Percentiles rank a stretch among this genome's conserved stretches.
phyloP scores from a whole-genome alignment of 2,797 vertebrate species.

The Siniperca obscura region DNA sequence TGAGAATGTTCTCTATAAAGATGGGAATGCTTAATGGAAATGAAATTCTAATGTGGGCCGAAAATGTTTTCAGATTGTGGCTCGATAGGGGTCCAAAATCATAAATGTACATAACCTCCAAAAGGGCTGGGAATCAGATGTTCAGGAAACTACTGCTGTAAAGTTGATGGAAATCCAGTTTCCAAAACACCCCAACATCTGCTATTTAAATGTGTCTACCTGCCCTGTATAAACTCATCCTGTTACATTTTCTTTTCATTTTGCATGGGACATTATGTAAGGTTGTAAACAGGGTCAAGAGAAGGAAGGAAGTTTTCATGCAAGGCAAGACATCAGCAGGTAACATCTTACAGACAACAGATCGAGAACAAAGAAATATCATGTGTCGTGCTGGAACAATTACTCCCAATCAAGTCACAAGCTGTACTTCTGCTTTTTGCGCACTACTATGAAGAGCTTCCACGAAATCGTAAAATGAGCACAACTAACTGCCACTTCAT shows the following conservation, averaged over 20 bases:
- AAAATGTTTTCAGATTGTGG: constrained; percentile 12
- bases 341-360: background rate
- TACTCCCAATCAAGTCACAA: constrained; percentile 13
- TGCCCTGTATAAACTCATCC: background rate
- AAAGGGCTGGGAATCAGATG: background rate
- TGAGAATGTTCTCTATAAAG: constrained; percentile 14
- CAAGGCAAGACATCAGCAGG: background rate
- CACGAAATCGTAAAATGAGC: constrained; percentile 31
- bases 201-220: background rate
- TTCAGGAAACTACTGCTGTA: background rate
- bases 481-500: constrained; percentile 27
- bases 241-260: background rate
- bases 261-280: background rate
- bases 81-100: constrained; percentile 10
- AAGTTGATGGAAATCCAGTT: constrained; percentile 9
- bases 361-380: background rate
- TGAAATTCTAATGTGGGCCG: constrained; percentile 13
- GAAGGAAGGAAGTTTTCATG: background rate
- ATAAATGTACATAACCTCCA: constrained; percentile 3
- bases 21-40: background rate
- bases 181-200: background rate
- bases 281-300: constrained; percentile 1
- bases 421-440: constrained; percentile 4
- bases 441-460: constrained; percentile 32
- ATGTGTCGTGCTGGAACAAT: background rate